phyloP scores from a whole-genome alignment of 2,888 invertebrate species.

The Syritta pipiens region DNA sequence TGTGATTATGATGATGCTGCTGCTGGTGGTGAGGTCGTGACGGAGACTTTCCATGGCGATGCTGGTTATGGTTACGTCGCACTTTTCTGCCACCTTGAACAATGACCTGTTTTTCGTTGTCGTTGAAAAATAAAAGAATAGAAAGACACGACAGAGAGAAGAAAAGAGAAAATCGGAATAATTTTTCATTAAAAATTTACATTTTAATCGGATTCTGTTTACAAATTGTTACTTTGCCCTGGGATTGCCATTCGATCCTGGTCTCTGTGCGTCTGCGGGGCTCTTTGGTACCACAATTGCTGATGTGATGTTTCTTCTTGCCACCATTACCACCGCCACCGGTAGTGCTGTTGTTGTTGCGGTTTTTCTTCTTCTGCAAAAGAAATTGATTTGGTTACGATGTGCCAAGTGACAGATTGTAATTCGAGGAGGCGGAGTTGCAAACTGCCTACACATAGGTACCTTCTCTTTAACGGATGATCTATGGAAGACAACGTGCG shows the following conservation, averaged over 20 bases:
- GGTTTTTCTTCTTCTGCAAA: slow-evolving; percentile 78
- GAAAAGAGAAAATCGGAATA: neutral
- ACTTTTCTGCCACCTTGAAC: slow-evolving; percentile 79
- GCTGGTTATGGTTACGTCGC: slow-evolving; percentile 76
- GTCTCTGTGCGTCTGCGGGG: slow-evolving; percentile 80
- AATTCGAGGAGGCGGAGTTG: neutral
- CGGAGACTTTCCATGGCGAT: slow-evolving; percentile 64
- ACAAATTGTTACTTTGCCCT: slow-evolving; percentile 78
- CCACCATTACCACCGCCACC: slow-evolving; percentile 72
- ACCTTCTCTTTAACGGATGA: slow-evolving; percentile 81
- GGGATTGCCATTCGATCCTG: slow-evolving; percentile 83
- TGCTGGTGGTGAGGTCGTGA: slow-evolving; percentile 58
- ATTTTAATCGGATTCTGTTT: slow-evolving; percentile 71
- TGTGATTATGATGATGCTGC: no score
- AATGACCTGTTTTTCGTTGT: slow-evolving; percentile 74
- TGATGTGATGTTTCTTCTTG: slow-evolving; percentile 78
- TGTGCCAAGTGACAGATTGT: slow-evolving; percentile 18
- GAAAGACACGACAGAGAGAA: slow-evolving; percentile 42
- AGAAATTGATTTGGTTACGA: slow-evolving; percentile 1
- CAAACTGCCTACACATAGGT: slow-evolving; percentile 60
- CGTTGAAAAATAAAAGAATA: neutral
- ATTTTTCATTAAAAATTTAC: slow-evolving; percentile 71
- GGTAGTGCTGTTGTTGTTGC: slow-evolving; percentile 77
- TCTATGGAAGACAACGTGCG: slow-evolving; percentile 85
- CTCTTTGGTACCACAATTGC: slow-evolving; percentile 82